Conservation (phyloP, 1,140 invertebrate genomes). For the Nilaparvata lugens region DNA sequence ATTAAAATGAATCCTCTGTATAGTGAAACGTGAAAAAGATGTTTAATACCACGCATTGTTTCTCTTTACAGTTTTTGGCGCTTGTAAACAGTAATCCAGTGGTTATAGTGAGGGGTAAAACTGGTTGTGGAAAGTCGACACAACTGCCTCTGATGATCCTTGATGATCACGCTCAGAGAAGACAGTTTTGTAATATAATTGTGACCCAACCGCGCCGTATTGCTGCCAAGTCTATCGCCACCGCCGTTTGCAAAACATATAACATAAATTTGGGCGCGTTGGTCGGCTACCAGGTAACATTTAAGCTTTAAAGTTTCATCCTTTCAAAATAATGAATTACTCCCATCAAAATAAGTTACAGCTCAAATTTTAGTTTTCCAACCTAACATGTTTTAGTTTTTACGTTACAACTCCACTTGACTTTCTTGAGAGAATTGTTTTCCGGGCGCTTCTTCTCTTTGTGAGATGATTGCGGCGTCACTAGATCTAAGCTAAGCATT, state of each 20-base stretch:
- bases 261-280: conserved; percentile 62
- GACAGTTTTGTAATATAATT: conserved; percentile 64
- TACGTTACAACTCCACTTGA: no score
- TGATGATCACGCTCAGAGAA: conserved; percentile 52
- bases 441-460: no score
- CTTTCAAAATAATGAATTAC: no score
- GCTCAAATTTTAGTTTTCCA: no score
- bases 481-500: no score
- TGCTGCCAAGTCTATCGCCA: conserved; percentile 72
- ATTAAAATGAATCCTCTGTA: neutral
- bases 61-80: conserved; percentile 42
- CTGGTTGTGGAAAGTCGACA: conserved; percentile 71
- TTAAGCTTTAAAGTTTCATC: no score
- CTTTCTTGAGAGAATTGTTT: no score
- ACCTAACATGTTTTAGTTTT: no score
- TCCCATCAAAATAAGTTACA: no score
- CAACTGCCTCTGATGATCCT: conserved; percentile 85
- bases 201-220: conserved; percentile 82
- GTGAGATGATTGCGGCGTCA: no score
- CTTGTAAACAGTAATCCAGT: conserved; percentile 56
- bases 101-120: conserved; percentile 79
- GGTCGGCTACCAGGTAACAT: conserved; percentile 70
- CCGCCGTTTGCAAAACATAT: conserved; percentile 66
- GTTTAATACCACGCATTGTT: neutral
- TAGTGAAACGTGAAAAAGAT: conserved; percentile 21